Evolutionary conservation across 2,888 invertebrate genomes (phyloP).

Genomic region (Tortricodes alternella): DNA sequence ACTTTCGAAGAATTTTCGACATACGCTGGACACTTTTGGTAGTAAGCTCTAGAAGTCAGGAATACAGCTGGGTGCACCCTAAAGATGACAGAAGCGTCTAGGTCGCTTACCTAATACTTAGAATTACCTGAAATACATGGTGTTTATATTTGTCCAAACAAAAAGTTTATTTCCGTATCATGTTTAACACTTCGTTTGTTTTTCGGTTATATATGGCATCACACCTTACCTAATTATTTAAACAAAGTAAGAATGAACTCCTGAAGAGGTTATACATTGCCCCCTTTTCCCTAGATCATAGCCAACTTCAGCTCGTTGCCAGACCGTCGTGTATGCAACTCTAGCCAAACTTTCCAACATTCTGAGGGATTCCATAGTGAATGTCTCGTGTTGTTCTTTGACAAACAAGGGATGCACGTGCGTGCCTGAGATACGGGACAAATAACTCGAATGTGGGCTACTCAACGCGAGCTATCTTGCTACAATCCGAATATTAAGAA

Average conservation of each 20-base stretch:
- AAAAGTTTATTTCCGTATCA: constrained; percentile 9
- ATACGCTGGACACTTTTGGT: too few species aligned
- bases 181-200: constrained; percentile 21
- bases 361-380: constrained; percentile 1
- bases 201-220: not conserved
- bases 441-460: constrained; percentile 26
- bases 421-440: constrained; percentile 23
- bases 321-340: constrained; percentile 4
- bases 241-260: not conserved
- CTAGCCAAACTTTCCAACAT: not conserved
- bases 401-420: constrained; percentile 31
- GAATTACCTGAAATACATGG: not conserved
- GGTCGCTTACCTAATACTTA: too few species aligned
- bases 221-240: not conserved
- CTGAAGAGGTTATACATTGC: constrained; percentile 4
- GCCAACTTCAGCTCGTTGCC: not conserved
- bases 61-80: too few species aligned
- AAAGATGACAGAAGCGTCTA: too few species aligned
- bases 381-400: constrained; percentile 26
- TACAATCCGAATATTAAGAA: not conserved
- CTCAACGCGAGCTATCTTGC: constrained; percentile 20
- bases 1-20: too few species aligned
- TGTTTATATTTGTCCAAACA: not conserved
- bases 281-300: not conserved
- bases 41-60: too few species aligned